Evolutionary conservation across 2,888 invertebrate species (phyloP).

Genomic region (Drosophila greeni): DNA sequence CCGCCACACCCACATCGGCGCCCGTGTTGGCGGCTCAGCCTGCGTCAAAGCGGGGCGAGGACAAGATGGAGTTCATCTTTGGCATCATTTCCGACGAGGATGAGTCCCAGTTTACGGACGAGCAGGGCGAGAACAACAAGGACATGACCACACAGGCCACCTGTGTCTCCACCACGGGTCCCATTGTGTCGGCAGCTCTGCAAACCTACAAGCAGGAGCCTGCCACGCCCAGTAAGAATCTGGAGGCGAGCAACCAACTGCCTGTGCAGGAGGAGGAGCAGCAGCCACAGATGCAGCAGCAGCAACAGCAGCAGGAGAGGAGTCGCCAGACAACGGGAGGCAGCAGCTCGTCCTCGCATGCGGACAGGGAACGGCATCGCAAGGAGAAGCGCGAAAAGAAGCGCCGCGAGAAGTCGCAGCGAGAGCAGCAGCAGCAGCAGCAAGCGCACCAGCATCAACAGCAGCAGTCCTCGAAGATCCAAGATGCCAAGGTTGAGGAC

Average conservation of each 20-base stretch:
- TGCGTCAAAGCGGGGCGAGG: constrained; percentile 84
- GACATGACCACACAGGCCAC: constrained; percentile 21
- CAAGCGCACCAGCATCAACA: constrained; percentile 56
- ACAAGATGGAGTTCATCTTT: constrained; percentile 93
- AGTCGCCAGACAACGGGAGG: constrained; percentile 18
- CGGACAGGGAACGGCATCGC: constrained; percentile 77
- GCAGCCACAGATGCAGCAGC: constrained; percentile 51
- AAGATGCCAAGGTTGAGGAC: constrained; percentile 79
- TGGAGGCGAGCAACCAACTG: constrained; percentile 35
- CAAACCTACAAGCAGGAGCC: constrained; percentile 78
- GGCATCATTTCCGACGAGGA: constrained; percentile 90
- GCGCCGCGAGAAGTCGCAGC: constrained; percentile 81
- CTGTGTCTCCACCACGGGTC: constrained; percentile 65
- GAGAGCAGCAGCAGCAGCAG: constrained; percentile 54
- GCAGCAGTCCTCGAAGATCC: constrained; percentile 42
- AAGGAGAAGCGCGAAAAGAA: constrained; percentile 83
- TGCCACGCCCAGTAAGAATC: constrained; percentile 27
- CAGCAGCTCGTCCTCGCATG: constrained; percentile 51
- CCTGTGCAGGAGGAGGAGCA: constrained; percentile 73
- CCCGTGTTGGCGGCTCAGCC: constrained; percentile 11
- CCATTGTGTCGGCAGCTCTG: constrained; percentile 77
- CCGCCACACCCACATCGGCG: constrained; percentile 31
- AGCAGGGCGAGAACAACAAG: constrained; percentile 58
- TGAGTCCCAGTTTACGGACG: constrained; percentile 74
- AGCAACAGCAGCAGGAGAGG: constrained; percentile 43